A percentile compares a stretch with the other conserved stretches of the same genome.
phyloP scores from a whole-genome alignment of 2,888 invertebrate species.

The Crepidodera aurea region DNA sequence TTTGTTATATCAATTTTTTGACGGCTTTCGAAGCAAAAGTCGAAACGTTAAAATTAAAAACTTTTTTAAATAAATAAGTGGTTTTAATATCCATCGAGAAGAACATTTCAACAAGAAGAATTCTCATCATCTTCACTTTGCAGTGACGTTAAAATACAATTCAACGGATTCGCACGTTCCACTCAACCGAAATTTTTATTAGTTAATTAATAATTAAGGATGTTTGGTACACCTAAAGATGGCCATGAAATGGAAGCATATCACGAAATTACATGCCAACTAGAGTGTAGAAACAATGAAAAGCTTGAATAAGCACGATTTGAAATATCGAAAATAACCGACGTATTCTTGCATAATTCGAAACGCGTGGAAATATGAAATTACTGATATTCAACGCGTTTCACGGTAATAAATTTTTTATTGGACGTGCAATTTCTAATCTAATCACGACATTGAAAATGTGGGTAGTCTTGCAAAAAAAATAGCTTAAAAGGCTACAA shows the following conservation, averaged over 20 bases:
- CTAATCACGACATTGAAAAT: background rate
- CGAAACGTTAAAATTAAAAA: too few species aligned
- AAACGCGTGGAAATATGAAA: slow-evolving; percentile 13
- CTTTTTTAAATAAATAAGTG: too few species aligned
- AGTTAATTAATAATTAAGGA: background rate
- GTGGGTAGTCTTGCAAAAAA: too few species aligned
- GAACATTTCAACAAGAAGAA: too few species aligned
- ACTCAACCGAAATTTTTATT: background rate
- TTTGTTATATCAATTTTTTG: too few species aligned
- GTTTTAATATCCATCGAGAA: too few species aligned
- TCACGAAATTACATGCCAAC: slow-evolving; percentile 8
- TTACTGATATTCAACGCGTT: slow-evolving; percentile 1
- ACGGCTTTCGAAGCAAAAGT: too few species aligned
- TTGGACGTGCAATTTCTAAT: background rate
- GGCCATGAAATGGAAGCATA: slow-evolving; percentile 4
- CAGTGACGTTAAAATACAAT: too few species aligned
- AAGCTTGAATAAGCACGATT: slow-evolving; percentile 13
- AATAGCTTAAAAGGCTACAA: too few species aligned
- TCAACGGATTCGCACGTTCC: too few species aligned
- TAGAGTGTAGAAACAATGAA: slow-evolving; percentile 13
- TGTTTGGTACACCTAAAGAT: background rate
- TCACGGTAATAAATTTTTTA: background rate
- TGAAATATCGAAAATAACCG: background rate
- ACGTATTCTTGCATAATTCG: slow-evolving; percentile 3
- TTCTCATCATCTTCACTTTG: too few species aligned